A percentile compares a stretch with the other conserved stretches of the same genome.
These are phyloP conservation scores for Gallinago paraguaiae DNA, from an alignment of 2,113 vertebrate species.

Conservation along the genomic window DNA sequence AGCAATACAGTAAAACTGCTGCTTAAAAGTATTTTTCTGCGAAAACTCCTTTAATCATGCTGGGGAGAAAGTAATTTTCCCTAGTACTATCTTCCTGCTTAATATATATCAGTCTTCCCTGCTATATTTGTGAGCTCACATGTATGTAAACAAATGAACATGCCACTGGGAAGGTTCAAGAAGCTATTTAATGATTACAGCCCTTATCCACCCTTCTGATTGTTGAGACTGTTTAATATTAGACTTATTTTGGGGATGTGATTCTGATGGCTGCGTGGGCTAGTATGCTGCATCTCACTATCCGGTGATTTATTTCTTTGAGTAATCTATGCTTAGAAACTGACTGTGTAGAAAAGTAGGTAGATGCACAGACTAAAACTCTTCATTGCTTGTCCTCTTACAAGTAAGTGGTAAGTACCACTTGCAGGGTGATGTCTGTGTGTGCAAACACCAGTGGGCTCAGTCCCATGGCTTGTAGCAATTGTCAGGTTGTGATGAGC, in stretches of 20 bases:
- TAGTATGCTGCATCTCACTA: background rate
- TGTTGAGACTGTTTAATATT: background rate
- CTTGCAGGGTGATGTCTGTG: background rate
- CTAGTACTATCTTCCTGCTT: background rate
- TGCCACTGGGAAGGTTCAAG: background rate
- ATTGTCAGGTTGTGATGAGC: background rate
- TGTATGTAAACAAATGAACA: background rate
- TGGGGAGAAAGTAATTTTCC: background rate
- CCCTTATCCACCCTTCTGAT: background rate
- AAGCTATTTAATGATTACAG: background rate
- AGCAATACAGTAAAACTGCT: background rate
- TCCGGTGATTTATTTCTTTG: background rate
- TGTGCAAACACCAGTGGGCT: background rate
- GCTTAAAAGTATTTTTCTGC: background rate
- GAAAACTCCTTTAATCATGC: background rate
- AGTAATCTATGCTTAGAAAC: background rate
- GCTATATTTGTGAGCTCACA: background rate
- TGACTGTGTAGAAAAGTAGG: rapidly evolving
- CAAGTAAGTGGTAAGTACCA: background rate
- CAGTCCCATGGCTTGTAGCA: background rate
- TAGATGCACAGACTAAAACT: background rate
- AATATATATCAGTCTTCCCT: background rate
- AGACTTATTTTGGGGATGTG: background rate
- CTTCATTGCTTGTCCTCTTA: background rate
- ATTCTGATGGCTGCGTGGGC: background rate